These are phyloP conservation scores for Catocala fraxini DNA, from an alignment of 2,888 invertebrate genomes.

Conservation along the genomic window DNA sequence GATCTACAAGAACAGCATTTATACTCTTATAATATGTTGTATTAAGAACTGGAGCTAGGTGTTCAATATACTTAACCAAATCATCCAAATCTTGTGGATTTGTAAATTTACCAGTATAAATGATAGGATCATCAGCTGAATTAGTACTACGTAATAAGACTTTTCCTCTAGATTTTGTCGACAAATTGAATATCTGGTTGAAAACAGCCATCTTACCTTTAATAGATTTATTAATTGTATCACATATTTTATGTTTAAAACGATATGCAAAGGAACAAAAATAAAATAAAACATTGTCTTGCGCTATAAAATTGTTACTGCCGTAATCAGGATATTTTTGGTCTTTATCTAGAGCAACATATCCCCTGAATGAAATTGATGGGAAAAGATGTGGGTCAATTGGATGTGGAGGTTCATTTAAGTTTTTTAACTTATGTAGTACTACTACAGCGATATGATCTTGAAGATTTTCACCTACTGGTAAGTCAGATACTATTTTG, in stretches of 20 bases:
- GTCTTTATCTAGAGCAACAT: constrained; percentile 58
- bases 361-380: constrained; percentile 55
- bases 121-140: constrained; percentile 53
- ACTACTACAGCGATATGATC: constrained; percentile 49
- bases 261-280: constrained; percentile 2
- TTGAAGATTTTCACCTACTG: constrained; percentile 61
- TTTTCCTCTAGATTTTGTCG: constrained; percentile 62
- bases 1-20: constrained; percentile 20
- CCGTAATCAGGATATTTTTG: constrained; percentile 61
- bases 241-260: constrained; percentile 38
- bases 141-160: constrained; percentile 56
- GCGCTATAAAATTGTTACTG: constrained; percentile 27
- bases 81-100: constrained; percentile 31
- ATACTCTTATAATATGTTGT: constrained; percentile 20
- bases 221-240: constrained; percentile 42
- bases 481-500: constrained; percentile 52
- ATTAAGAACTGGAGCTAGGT: constrained; percentile 18
- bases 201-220: constrained; percentile 47
- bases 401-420: not conserved
- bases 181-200: constrained; percentile 51
- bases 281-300: not conserved
- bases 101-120: constrained; percentile 59
- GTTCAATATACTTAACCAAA: constrained; percentile 26
- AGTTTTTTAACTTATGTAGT: constrained; percentile 5
- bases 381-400: not conserved